phyloP scores from a whole-genome alignment of 2,113 vertebrate species.

The Tamias sibiricus region DNA sequence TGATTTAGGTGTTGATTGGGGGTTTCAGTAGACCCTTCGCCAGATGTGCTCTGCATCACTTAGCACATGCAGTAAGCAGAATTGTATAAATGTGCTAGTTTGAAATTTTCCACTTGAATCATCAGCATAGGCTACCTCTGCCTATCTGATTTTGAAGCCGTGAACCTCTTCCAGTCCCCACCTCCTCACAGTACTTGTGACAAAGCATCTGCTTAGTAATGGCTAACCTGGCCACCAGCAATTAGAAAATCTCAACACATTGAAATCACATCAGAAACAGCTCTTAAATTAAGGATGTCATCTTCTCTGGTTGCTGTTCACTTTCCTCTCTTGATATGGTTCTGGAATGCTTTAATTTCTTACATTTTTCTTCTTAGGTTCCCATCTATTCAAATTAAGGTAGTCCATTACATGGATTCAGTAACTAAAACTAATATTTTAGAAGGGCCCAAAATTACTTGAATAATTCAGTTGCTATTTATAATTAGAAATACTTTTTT shows the following conservation, averaged over 20 bases:
- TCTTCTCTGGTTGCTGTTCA: neutral
- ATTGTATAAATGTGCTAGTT: neutral
- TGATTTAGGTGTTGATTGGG: neutral
- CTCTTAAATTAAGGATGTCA: neutral
- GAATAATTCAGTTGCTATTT: slow-evolving; percentile 20
- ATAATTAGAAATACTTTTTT: slow-evolving; percentile 17
- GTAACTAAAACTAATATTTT: neutral
- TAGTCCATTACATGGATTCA: neutral
- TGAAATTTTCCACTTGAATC: neutral
- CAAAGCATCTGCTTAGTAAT: neutral
- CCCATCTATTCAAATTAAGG: neutral
- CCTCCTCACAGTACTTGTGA: neutral
- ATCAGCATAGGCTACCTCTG: neutral
- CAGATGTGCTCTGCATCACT: neutral
- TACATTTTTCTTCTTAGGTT: neutral
- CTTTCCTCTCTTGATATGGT: neutral
- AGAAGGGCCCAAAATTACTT: neutral
- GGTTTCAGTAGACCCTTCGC: neutral
- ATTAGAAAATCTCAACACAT: neutral
- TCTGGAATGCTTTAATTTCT: neutral
- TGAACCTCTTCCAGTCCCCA: neutral
- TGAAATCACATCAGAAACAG: neutral
- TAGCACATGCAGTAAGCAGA: neutral
- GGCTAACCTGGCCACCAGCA: neutral
- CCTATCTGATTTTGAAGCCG: neutral